These are phyloP conservation scores for Pristionchus japonicus DNA, from an alignment of 2,888 invertebrate genomes.

Conservation along the genomic window DNA sequence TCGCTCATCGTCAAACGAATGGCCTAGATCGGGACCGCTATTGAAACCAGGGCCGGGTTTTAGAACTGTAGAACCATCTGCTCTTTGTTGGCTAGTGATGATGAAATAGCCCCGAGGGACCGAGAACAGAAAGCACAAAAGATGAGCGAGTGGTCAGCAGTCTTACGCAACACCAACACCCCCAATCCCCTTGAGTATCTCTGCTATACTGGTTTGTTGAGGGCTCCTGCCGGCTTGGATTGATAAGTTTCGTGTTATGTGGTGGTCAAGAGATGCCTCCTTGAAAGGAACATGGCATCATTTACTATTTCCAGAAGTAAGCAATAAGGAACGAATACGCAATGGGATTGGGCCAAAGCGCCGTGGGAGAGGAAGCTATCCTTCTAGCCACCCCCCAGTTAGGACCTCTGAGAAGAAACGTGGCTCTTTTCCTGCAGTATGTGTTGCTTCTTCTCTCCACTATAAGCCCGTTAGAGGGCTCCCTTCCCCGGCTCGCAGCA, in stretches of 20 bases:
- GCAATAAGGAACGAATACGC: neutral
- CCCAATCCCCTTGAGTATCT: neutral
- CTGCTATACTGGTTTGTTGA: neutral
- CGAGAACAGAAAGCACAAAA: neutral
- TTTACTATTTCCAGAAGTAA: too few relatives aligned
- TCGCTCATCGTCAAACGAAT: neutral
- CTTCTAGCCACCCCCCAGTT: too few relatives aligned
- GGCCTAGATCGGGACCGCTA: neutral
- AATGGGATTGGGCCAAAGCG: neutral
- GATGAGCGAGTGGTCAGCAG: neutral
- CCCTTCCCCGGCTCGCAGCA: neutral
- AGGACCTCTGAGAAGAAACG: too few relatives aligned
- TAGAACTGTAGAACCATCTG: neutral
- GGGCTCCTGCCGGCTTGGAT: neutral
- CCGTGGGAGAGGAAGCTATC: neutral
- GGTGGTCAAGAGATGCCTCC: neutral
- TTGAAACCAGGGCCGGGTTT: neutral
- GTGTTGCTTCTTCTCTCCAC: conserved; percentile 9
- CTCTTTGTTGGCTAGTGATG: neutral
- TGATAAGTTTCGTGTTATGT: neutral
- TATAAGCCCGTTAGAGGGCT: neutral
- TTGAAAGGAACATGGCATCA: neutral
- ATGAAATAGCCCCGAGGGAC: neutral
- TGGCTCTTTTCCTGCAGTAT: neutral
- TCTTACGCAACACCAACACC: neutral